These are phyloP conservation scores for Sebastes nivosus DNA, from an alignment of 2,797 vertebrate species.

Conservation along the genomic window DNA sequence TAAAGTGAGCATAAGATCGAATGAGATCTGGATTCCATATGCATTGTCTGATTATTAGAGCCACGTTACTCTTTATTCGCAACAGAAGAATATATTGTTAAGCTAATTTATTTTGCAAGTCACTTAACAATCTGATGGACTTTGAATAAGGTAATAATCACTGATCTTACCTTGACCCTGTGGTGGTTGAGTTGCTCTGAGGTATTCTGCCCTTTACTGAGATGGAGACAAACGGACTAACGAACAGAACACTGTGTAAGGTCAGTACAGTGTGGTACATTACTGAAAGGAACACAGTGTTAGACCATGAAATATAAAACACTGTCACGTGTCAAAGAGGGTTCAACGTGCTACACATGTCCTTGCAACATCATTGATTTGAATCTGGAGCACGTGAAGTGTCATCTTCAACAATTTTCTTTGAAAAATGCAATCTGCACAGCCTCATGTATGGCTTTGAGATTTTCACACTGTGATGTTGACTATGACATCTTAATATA, in stretches of 20 bases:
- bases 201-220: background rate
- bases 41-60: background rate
- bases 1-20: slow-evolving; percentile 8
- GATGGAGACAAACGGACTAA: background rate
- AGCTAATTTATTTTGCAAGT: background rate
- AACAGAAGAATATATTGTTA: background rate
- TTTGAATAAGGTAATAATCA: background rate
- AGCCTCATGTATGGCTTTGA: background rate
- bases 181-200: background rate
- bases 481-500: background rate
- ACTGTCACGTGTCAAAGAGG: background rate
- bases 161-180: background rate
- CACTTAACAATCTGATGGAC: background rate
- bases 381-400: background rate
- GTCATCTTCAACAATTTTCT: slow-evolving; percentile 1
- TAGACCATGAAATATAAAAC: slow-evolving; percentile 14
- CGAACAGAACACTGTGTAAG: background rate
- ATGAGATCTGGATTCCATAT: slow-evolving; percentile 6
- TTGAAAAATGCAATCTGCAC: background rate
- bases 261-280: background rate
- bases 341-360: background rate
- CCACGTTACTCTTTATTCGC: background rate
- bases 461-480: background rate
- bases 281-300: background rate
- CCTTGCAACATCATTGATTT: background rate